These are phyloP conservation scores for Etheostoma cragini DNA, from an alignment of 2,113 vertebrate genomes.

Conservation along the genomic window DNA sequence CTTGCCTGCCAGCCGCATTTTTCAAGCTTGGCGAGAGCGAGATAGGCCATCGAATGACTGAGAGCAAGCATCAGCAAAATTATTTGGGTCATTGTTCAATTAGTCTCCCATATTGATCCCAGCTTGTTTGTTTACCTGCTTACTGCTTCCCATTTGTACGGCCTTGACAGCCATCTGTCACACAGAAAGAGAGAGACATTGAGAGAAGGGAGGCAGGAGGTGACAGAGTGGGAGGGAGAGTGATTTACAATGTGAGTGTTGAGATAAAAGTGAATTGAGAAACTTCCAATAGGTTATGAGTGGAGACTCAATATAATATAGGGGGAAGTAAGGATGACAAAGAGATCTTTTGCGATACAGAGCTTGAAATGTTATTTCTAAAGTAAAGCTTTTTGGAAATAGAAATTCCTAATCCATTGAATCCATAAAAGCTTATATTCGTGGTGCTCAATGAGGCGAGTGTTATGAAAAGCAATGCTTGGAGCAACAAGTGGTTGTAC, in stretches of 20 bases:
- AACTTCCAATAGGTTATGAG: constrained; percentile 44
- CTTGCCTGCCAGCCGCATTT: constrained; percentile 37
- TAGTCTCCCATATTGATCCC: constrained; percentile 74
- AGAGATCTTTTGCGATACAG: constrained; percentile 14
- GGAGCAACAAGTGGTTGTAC: constrained; percentile 79
- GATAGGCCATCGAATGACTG: constrained; percentile 50
- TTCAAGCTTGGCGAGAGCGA: constrained; percentile 31
- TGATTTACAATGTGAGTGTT: constrained; percentile 26
- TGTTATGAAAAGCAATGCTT: constrained; percentile 68
- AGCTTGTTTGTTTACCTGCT: constrained; percentile 75
- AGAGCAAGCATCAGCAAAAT: constrained; percentile 59
- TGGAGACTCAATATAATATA: constrained; percentile 39
- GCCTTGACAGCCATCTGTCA: constrained; percentile 76
- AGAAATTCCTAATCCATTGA: constrained; percentile 37
- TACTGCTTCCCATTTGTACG: constrained; percentile 54
- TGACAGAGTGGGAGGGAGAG: constrained; percentile 35
- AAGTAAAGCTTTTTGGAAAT: constrained; percentile 46
- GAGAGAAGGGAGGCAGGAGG: constrained; percentile 51
- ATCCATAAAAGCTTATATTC: constrained; percentile 40
- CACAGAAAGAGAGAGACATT: constrained; percentile 28
- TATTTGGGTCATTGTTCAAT: constrained; percentile 75
- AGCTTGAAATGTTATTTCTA: constrained; percentile 44
- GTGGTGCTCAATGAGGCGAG: constrained; percentile 43
- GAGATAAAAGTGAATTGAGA: constrained; percentile 48
- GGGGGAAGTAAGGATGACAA: constrained; percentile 6